Base-by-base conservation (phyloP, 35 echinoderm and acorn worm genomes). In the Acanthaster planci region DNA sequence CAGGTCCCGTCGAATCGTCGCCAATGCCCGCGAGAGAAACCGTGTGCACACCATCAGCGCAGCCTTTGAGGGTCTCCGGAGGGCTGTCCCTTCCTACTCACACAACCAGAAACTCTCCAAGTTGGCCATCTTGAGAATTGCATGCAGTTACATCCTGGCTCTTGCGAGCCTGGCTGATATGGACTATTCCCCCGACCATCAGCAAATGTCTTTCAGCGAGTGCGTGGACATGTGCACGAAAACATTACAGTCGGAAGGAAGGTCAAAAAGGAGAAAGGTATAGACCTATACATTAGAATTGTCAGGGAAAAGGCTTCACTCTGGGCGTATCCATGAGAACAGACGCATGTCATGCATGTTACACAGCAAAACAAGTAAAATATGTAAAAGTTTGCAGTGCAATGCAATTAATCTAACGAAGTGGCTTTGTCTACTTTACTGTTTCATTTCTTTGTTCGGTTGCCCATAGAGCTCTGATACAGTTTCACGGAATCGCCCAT, bases 51-150 rank as follows among this genome's bases (percentile, higher is more conserved):
- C 96, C 0, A 99, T 99, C 52, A 99, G 96, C 81, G 92, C 96
- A 6, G 96, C 96, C 38, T 99, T 99, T 67, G 96, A 99, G 67
- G 96, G 96, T 14, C 91, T 99, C 16, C 89, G 96, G 18, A 67
- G 92, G n/a, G 96, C 96, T 22, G 96, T 99, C 16, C 96, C 96
- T n/a, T 99, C 92, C 23, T 99, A 99, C 81, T 99, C 96, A 7
- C 96, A 99, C 82, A 99, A 99, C 67, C 96, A 99, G 59, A 99
- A 99, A 86, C 86, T 99, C 3, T 99, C 96, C 1, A 99, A 99
- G 77, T 75, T 99, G 14, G 96, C 96, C 38, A 99, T 99, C 35
- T 82, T 99, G 81, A 57, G 92, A 47, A 99, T 99, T 50, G 96
- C 96, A 5, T 99, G 96, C 82, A 94, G 96, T 81, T 99, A 99